phyloP scores from a whole-genome alignment of 1,140 invertebrate genomes.

The Drosophila repletoides region DNA sequence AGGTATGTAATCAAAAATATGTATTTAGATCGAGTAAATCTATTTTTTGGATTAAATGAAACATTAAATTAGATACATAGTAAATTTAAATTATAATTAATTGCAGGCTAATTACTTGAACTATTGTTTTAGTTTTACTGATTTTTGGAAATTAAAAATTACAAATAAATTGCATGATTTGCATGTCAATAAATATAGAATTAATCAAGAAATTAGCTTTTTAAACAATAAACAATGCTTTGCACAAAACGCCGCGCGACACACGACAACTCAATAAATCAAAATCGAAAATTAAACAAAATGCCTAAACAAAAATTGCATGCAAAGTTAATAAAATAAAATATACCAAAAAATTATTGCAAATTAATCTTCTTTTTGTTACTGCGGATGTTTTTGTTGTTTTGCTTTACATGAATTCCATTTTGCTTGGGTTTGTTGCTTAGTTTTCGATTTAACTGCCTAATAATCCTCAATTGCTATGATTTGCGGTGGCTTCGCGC shows the following conservation, averaged over 20 bases:
- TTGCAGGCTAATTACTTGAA: constrained; percentile 24
- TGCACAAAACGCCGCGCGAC: constrained; percentile 73
- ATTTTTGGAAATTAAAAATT: constrained; percentile 35
- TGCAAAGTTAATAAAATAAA: constrained; percentile 16
- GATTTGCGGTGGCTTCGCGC: constrained; percentile 80
- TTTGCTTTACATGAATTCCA: constrained; percentile 25
- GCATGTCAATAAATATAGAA: constrained; percentile 56
- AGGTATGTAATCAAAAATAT: constrained; percentile 53
- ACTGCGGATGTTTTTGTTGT: constrained; percentile 9
- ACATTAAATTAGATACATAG: constrained; percentile 50
- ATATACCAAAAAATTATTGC: constrained; percentile 35
- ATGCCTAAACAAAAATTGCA: constrained; percentile 37
- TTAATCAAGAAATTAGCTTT: constrained; percentile 58
- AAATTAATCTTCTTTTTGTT: constrained; percentile 24
- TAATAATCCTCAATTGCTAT: constrained; percentile 80
- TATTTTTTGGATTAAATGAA: constrained; percentile 63
- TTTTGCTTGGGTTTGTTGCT: constrained; percentile 32
- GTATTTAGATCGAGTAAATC: constrained; percentile 47
- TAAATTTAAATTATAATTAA: constrained; percentile 52
- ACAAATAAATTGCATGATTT: constrained; percentile 55
- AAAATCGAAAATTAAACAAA: constrained; percentile 33
- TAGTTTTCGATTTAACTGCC: constrained; percentile 41
- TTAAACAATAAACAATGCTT: constrained; percentile 66
- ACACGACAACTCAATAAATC: constrained; percentile 67
- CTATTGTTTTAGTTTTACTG: constrained; percentile 31